Evolutionary conservation across 2,888 invertebrate species (phyloP), one percentile per base, ranked within the genome.

Genomic region (Drosophila meridiana): DNA sequence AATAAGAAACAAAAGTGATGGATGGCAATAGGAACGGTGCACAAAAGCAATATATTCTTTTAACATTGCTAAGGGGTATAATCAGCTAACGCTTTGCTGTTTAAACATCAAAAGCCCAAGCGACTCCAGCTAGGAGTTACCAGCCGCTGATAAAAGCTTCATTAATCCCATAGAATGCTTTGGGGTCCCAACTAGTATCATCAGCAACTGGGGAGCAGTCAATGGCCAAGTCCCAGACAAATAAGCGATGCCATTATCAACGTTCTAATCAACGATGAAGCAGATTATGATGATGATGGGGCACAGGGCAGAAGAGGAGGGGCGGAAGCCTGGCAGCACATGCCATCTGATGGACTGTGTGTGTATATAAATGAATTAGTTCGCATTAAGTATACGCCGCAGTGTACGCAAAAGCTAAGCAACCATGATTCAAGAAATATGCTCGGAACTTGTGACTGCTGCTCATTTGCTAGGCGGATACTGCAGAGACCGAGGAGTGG

Each of bases 331-430:
- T 30, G 47, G 32, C 66, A 59, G 32, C 58, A 70, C 58, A 71
- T 60, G 69, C 38, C 43, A 11, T 5, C 45, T 70, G 76, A 73
- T 73, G 70, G 69, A 65, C 69, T 60, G 53, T 48, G 36, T 65
- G 61, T 72, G 69, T 80, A 69, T 76, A 77, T 83, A 76, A 84
- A 90, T 89, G 87, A 87, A 87, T 87, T 89, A 89, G 84, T 83
- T 89, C 71, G 65, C 87, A 87, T 90, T 90, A 90, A 87, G 87
- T 73, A 87, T 85, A 77, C 88, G 85, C 74, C 73, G 36, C 73
- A 76, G 63, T 64, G 58, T 67, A 64, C 66, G 69, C 69, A 57
- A 52, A 73, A 68, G 64, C 75, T 68, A 83, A 78, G 65, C 61
- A 69, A 76, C 82, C 70, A 73, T 85, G 82, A 85, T 89, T 85